A percentile compares a stretch with the other conserved stretches of the same genome.
phyloP scores from a whole-genome alignment of 2,113 vertebrate species.

The Elephas maximus region DNA sequence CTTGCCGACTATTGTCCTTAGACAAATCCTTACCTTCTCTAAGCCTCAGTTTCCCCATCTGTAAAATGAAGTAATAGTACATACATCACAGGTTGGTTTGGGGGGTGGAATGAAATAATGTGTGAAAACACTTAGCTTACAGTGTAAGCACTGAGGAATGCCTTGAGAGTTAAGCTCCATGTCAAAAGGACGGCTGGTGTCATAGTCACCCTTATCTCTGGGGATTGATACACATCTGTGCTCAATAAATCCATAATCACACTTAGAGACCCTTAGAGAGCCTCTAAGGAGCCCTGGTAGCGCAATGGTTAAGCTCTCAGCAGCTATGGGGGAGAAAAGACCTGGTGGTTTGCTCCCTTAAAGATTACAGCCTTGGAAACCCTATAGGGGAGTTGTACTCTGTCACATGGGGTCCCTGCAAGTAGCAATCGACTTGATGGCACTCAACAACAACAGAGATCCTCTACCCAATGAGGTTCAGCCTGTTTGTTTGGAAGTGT shows the following conservation, averaged over 20 bases:
- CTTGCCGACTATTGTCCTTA: neutral
- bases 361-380: too few relatives aligned
- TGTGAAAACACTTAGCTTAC: neutral
- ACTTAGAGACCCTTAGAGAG: neutral
- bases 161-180: neutral
- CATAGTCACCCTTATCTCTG: neutral
- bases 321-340: too few relatives aligned
- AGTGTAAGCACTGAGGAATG: neutral
- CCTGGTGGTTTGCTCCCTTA: too few relatives aligned
- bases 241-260: neutral
- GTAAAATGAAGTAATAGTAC: neutral
- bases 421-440: too few relatives aligned
- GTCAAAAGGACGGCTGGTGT: neutral
- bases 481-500: too few relatives aligned
- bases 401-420: too few relatives aligned
- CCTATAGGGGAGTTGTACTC: too few relatives aligned
- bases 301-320: too few relatives aligned
- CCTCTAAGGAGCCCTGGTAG: neutral
- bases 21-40: neutral
- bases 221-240: neutral
- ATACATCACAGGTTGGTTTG: neutral
- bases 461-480: neutral
- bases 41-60: neutral
- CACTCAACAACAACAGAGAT: neutral
- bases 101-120: neutral